A percentile compares a stretch with the other conserved stretches of the same genome.
Evolutionary conservation across 2,113 vertebrate genomes (phyloP).

Genomic region (Bos javanicus): DNA sequence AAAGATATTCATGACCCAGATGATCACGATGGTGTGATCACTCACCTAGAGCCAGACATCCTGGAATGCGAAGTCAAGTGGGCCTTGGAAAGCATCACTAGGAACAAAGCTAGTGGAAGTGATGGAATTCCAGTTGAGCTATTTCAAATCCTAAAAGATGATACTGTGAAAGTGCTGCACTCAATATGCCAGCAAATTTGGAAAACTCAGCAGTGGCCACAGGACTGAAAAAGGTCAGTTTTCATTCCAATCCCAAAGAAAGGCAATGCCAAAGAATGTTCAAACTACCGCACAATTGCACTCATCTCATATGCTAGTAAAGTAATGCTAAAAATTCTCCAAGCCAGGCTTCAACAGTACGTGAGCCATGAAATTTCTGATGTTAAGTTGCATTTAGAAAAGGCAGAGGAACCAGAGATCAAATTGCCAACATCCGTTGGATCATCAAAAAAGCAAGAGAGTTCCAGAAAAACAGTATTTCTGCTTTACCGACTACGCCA

Average conservation of each 20-base stretch:
- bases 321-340: background rate
- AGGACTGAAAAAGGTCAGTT: background rate
- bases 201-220: background rate
- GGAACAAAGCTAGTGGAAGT: background rate
- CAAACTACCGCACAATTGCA: background rate
- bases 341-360: background rate
- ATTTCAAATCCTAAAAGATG: background rate
- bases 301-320: background rate
- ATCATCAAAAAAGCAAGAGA: background rate
- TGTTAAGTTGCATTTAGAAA: background rate
- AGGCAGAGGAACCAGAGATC: background rate
- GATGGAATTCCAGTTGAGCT: background rate
- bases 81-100: background rate
- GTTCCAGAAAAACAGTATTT: background rate
- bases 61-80: background rate
- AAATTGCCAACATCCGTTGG: background rate
- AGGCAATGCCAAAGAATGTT: background rate
- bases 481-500: background rate
- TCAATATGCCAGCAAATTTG: background rate
- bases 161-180: background rate
- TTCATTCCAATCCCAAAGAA: background rate
- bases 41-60: background rate
- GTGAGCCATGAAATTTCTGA: background rate
- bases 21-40: background rate
- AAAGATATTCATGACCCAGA: background rate